These are phyloP conservation scores for Nomada fabriciana DNA, from an alignment of 2,888 invertebrate genomes.

Conservation along the genomic window DNA sequence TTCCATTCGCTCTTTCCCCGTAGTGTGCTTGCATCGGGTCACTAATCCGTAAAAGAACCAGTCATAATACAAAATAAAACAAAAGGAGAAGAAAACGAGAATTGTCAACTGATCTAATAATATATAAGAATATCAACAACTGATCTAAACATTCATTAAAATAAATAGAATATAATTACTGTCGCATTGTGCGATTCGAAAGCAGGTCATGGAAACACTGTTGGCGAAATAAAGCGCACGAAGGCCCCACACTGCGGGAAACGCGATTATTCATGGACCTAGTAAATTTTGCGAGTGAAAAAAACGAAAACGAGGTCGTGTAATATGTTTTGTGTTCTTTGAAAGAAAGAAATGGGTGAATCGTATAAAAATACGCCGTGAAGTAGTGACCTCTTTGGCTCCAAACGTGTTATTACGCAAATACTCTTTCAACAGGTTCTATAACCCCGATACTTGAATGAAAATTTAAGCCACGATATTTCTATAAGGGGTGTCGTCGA, in stretches of 20 bases:
- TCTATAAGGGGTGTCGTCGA: neutral
- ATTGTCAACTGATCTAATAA: too few relatives aligned
- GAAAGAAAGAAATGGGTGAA: slow-evolving; percentile 37
- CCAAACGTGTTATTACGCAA: slow-evolving; percentile 60
- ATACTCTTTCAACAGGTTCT: slow-evolving; percentile 42
- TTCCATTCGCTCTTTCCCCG: too few relatives aligned
- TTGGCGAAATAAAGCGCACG: neutral
- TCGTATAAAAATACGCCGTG: slow-evolving; percentile 43
- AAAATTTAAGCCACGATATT: slow-evolving; percentile 10
- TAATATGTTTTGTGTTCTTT: slow-evolving; percentile 9
- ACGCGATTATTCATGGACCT: slow-evolving; percentile 2
- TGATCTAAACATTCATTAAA: neutral
- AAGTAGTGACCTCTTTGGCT: slow-evolving; percentile 66
- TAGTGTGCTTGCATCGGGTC: too few relatives aligned
- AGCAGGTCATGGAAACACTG: neutral
- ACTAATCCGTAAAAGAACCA: too few relatives aligned
- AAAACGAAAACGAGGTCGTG: slow-evolving; percentile 26
- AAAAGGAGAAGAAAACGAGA: too few relatives aligned
- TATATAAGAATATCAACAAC: neutral
- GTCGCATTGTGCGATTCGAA: too few relatives aligned
- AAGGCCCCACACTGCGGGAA: neutral
- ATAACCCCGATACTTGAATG: slow-evolving; percentile 13
- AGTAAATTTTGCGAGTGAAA: neutral
- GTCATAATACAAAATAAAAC: neutral
- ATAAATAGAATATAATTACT: neutral